Percentiles rank a stretch among this genome's conserved stretches.
These are phyloP conservation scores for Lepilemur ruficaudatus DNA, from an alignment of 2,797 vertebrate species.

Conservation along the genomic window DNA sequence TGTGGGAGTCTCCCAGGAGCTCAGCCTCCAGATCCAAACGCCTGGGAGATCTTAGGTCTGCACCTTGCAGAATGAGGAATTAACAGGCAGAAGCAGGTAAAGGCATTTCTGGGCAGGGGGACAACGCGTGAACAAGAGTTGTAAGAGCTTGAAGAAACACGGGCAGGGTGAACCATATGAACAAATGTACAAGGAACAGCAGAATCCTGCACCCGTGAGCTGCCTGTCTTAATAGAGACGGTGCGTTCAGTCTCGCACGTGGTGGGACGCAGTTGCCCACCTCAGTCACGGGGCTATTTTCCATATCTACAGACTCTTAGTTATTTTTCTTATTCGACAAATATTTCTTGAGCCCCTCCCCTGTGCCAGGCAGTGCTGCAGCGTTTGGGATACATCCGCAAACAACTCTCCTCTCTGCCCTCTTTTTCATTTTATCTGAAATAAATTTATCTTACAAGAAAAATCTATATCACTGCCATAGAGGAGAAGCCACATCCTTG, in stretches of 20 bases:
- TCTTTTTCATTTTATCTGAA: background rate
- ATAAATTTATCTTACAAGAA: background rate
- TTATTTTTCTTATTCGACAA: background rate
- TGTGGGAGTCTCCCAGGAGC: rapidly evolving
- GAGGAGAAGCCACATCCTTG: background rate
- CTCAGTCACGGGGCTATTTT: too few relatives aligned
- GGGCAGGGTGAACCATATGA: background rate
- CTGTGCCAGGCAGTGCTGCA: background rate
- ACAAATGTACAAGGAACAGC: background rate
- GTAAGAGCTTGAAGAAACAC: background rate
- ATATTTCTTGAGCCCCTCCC: background rate
- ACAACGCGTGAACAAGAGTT: background rate
- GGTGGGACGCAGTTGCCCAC: background rate
- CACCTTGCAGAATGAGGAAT: background rate
- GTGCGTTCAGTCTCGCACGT: background rate
- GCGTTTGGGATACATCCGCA: background rate
- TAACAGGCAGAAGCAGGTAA: background rate
- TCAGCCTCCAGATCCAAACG: background rate
- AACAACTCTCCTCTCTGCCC: too few relatives aligned
- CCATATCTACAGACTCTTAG: background rate
- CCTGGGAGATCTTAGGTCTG: background rate
- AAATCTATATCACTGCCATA: background rate
- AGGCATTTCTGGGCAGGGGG: background rate
- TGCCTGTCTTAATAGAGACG: background rate
- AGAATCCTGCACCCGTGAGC: background rate